These are phyloP conservation scores for Paradisaea rubra DNA, from an alignment of 2,113 vertebrate genomes.

Conservation along the genomic window DNA sequence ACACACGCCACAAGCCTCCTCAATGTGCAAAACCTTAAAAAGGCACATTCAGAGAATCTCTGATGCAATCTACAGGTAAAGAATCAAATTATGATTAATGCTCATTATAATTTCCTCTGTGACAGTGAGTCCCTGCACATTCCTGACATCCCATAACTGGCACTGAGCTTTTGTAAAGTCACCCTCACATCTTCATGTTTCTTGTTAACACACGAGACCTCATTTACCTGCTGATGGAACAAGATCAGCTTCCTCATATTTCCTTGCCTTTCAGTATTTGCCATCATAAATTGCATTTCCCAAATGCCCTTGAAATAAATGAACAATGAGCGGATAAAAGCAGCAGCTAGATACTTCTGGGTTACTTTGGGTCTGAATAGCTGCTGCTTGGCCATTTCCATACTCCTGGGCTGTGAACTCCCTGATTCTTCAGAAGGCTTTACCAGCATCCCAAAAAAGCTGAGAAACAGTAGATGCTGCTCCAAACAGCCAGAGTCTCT, in stretches of 20 bases:
- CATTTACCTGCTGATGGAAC: neutral
- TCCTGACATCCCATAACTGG: neutral
- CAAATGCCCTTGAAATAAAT: neutral
- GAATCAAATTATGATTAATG: neutral
- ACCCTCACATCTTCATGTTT: neutral
- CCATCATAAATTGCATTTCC: neutral
- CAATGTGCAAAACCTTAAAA: neutral
- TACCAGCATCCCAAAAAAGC: neutral
- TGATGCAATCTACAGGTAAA: neutral
- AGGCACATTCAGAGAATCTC: neutral
- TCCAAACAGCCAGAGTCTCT: neutral
- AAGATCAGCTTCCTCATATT: neutral
- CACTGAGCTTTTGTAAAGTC: neutral
- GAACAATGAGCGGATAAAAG: neutral
- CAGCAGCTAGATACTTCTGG: neutral
- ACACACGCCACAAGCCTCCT: neutral
- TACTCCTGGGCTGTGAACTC: neutral
- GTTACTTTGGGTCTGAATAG: neutral
- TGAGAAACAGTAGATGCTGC: neutral
- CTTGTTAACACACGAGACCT: neutral
- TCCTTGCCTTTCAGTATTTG: neutral
- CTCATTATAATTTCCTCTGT: neutral
- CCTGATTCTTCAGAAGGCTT: neutral
- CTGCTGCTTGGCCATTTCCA: neutral
- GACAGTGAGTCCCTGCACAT: neutral